Base-by-base conservation (phyloP, 2,888 invertebrate species). In the Lysandra bellargus region DNA sequence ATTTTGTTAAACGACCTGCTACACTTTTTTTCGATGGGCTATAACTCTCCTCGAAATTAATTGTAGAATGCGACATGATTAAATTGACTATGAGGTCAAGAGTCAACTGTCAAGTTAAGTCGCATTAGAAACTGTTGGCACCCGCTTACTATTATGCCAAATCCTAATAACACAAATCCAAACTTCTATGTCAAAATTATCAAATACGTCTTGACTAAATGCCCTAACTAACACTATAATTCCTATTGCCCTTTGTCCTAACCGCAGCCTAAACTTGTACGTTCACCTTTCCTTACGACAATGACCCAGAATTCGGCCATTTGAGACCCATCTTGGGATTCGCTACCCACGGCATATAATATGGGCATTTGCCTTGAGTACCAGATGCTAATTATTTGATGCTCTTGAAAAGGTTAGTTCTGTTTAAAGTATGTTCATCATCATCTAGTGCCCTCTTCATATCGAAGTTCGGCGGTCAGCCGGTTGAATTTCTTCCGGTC, bases 281-380 rank as follows among this genome's bases (percentile, higher is more conserved):
- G 69, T 57, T 76, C 57, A 53, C 76, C 76, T 76, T 76, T 76
- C 49, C 57, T 74, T 2, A 37, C 33, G 57, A 53, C 76, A 76
- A 14, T 76, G 76, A 76, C 76, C 76, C 49, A 76, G 53, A 33
- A 75, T 75, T 76, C 30, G 57, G 17, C 53, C 49, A 76, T 76
- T 76, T 76, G 14, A 76, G 76, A 53, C 33, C 33, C 76, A 76
- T 76, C 57, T 30, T 75, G 4, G 44, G 37, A 74, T 74, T 30
- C 30, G 30, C 75, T 44, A 75, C n/a, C 75, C 49, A 75, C 75
- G 7, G 30, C 23, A 74, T 64, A 64, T 7, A 12, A 30, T 30
- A 69, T 69, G 69, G 14, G 1, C 69, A 69, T 12, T 69, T 17
- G 69, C 69, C 69, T 69, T 69, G 69, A 69, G 30, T 69, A 69